Evolutionary conservation across 1,140 invertebrate species (phyloP).

Genomic region (Pentalonia nigronervosa): DNA sequence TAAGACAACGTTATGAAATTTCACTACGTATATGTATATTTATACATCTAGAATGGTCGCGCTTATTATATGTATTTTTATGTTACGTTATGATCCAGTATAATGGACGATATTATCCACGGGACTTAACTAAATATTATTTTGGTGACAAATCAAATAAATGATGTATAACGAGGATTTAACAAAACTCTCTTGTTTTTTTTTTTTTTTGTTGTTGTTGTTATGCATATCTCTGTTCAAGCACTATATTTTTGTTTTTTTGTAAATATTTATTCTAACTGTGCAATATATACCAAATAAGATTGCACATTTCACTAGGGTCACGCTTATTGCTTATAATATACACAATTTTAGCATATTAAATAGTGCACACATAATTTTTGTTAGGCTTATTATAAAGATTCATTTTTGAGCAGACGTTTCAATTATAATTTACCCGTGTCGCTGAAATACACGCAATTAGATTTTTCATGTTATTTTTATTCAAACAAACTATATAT

Average conservation of each 20-base stretch:
- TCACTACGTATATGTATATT: neutral
- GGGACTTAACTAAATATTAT: slow-evolving; percentile 11
- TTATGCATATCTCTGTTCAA: no score
- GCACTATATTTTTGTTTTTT: no score
- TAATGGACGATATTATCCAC: neutral
- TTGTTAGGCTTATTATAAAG: neutral
- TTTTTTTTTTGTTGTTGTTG: no score
- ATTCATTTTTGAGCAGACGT: neutral
- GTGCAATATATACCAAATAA: neutral
- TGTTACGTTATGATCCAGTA: neutral
- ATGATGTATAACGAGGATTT: neutral
- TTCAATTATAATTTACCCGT: neutral
- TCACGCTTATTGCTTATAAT: neutral
- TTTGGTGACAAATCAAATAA: neutral
- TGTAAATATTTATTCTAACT: neutral
- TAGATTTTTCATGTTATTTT: neutral
- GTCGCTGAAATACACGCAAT: neutral
- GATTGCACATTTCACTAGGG: neutral
- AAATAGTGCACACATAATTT: neutral
- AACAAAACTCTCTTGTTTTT: neutral
- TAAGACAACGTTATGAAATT: neutral
- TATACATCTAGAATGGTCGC: neutral
- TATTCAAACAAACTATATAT: neutral
- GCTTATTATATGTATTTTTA: neutral
- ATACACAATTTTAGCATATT: slow-evolving; percentile 1